Conservation (phyloP, 2,797 vertebrate genomes). For the Philypnodon macrostomus region DNA sequence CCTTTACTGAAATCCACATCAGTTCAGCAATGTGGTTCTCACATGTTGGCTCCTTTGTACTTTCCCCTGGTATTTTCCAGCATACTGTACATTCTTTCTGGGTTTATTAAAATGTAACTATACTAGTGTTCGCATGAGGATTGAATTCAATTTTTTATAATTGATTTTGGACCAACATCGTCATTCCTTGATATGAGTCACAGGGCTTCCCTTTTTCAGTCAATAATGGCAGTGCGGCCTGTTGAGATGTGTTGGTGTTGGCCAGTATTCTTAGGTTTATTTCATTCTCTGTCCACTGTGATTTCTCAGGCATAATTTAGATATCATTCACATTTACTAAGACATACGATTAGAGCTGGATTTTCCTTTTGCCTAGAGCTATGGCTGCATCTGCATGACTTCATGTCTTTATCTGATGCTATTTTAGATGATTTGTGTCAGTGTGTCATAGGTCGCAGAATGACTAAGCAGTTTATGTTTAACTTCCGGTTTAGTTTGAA, state of each 20-base stretch:
- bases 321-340: conserved; percentile 22
- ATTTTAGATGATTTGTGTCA: no score
- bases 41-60: conserved; percentile 1
- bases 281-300: conserved; percentile 28
- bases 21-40: conserved; percentile 3
- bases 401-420: no score
- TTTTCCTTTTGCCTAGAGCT: no score
- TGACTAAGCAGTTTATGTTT: no score
- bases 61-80: conserved; percentile 2
- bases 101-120: conserved; percentile 4
- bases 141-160: conserved; percentile 14
- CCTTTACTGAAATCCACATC: background rate
- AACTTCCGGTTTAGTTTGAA: no score
- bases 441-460: no score
- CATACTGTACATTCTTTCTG: conserved; percentile 2
- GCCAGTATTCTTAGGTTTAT: conserved; percentile 39
- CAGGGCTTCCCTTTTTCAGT: conserved; percentile 48
- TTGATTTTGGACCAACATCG: conserved; percentile 31
- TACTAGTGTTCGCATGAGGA: conserved; percentile 21
- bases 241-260: conserved; percentile 40
- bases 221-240: conserved; percentile 23
- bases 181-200: conserved; percentile 47
- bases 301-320: conserved; percentile 27
- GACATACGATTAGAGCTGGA: conserved; percentile 16
- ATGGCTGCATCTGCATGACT: no score